Conservation (phyloP, 2,888 invertebrate genomes). For the Eurytoma adleriae region DNA sequence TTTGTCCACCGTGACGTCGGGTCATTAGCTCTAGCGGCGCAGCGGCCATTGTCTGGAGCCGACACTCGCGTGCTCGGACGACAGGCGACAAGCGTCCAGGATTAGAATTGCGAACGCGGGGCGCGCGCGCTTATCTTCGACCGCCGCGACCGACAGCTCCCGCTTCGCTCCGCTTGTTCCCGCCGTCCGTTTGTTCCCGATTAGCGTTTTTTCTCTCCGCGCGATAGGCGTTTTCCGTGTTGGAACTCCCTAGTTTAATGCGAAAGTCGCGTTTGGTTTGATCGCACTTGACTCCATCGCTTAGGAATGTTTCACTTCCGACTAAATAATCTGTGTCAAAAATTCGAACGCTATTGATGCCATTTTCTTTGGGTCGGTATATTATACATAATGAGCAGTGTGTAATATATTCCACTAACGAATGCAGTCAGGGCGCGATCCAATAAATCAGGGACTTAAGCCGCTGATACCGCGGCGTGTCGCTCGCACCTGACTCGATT, state of each 20-base stretch:
- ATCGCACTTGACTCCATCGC: background rate
- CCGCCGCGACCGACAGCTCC: background rate
- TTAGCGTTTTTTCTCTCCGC: too few species aligned
- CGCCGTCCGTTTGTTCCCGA: background rate
- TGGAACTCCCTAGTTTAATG: too few species aligned
- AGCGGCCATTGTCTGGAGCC: conserved; percentile 42
- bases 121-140: conserved; percentile 39
- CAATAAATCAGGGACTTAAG: background rate
- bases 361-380: too few species aligned
- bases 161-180: background rate
- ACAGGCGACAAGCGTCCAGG: conserved; percentile 39
- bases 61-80: conserved; percentile 32
- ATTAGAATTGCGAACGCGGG: conserved; percentile 47
- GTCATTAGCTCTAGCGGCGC: conserved; percentile 40
- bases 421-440: too few species aligned
- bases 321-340: background rate
- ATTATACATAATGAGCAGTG: too few species aligned
- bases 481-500: background rate
- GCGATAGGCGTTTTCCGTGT: background rate
- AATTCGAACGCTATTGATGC: too few species aligned
- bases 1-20: conserved; percentile 47
- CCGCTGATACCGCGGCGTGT: background rate
- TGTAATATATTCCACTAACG: too few species aligned
- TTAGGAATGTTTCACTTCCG: conserved; percentile 21
- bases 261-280: too few species aligned